Percentiles rank a stretch among this genome's conserved stretches.
Conservation (phyloP, 2,888 invertebrate genomes). For the Drosophila recens region DNA sequence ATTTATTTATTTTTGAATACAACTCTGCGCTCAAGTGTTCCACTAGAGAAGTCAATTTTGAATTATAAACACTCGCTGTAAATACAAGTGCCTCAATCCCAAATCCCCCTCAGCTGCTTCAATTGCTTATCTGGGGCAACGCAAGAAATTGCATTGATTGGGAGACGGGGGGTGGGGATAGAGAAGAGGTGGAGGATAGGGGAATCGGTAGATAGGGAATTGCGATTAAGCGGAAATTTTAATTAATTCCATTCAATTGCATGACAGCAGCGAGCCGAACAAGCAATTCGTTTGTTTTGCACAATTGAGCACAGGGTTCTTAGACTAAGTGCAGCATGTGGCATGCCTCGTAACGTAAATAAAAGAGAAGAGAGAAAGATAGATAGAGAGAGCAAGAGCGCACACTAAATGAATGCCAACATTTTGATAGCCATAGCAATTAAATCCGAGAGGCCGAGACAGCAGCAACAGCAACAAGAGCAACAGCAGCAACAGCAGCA, state of each 20-base stretch:
- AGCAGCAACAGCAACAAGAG: conserved; percentile 32
- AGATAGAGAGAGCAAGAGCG: conserved; percentile 9
- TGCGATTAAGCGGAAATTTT: conserved; percentile 79
- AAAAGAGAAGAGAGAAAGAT: neutral
- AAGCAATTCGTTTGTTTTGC: conserved; percentile 65
- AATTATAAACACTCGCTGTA: conserved; percentile 10
- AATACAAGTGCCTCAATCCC: conserved; percentile 11
- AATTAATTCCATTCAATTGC: conserved; percentile 80
- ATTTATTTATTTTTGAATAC: neutral
- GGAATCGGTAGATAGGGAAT: conserved; percentile 21
- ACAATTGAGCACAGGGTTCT: conserved; percentile 64
- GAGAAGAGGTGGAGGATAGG: neutral
- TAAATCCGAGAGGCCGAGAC: conserved; percentile 37
- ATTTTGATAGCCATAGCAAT: conserved; percentile 67
- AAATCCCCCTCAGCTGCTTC: conserved; percentile 1
- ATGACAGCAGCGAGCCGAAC: conserved; percentile 48
- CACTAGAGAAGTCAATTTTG: conserved; percentile 33
- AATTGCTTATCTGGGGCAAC: conserved; percentile 54
- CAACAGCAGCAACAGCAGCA: conserved; percentile 21
- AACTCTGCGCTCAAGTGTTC: conserved; percentile 59
- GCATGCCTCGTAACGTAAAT: conserved; percentile 28
- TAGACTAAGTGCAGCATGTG: conserved; percentile 64
- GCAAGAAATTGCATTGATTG: conserved; percentile 50
- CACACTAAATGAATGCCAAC: conserved; percentile 66
- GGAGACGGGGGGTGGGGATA: conserved; percentile 1